A percentile compares a stretch with the other conserved stretches of the same genome.
phyloP scores from a whole-genome alignment of 2,113 vertebrate species.

The Chamaea fasciata region DNA sequence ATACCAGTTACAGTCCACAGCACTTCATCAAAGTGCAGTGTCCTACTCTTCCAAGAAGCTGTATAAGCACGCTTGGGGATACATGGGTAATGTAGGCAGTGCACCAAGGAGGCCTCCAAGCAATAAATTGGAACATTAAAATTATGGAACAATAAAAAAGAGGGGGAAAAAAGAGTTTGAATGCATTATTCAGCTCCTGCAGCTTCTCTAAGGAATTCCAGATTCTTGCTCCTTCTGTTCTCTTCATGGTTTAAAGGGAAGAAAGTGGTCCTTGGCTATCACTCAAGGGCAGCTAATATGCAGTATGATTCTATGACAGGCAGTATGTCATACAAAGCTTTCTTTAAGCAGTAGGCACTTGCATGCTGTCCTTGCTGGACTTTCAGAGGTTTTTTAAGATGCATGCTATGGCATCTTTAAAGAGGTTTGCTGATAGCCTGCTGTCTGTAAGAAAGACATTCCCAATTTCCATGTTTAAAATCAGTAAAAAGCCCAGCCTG shows the following conservation, averaged over 20 bases:
- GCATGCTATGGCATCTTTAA: neutral
- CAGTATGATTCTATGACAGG: neutral
- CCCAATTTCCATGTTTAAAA: slow-evolving; percentile 34
- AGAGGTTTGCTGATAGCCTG: neutral
- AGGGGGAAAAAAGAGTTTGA: neutral
- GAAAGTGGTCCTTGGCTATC: neutral
- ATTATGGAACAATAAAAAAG: neutral
- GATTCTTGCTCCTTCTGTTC: neutral
- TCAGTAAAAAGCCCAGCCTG: slow-evolving; percentile 32
- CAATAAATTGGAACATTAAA: neutral
- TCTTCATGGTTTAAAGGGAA: neutral
- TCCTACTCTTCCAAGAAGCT: neutral
- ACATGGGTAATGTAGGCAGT: neutral
- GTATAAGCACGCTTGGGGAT: neutral
- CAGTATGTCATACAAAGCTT: neutral
- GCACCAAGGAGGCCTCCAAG: neutral
- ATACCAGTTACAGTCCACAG: neutral
- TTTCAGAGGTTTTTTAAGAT: neutral
- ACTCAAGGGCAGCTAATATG: neutral
- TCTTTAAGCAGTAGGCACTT: neutral
- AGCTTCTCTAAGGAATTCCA: neutral
- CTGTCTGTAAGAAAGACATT: neutral
- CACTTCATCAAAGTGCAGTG: neutral
- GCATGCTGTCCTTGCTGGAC: neutral
- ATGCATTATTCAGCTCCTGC: neutral